Evolutionary conservation across 1,140 invertebrate genomes (phyloP), one percentile per base, ranked within the genome.

Genomic region (Calycopis cecrops): DNA sequence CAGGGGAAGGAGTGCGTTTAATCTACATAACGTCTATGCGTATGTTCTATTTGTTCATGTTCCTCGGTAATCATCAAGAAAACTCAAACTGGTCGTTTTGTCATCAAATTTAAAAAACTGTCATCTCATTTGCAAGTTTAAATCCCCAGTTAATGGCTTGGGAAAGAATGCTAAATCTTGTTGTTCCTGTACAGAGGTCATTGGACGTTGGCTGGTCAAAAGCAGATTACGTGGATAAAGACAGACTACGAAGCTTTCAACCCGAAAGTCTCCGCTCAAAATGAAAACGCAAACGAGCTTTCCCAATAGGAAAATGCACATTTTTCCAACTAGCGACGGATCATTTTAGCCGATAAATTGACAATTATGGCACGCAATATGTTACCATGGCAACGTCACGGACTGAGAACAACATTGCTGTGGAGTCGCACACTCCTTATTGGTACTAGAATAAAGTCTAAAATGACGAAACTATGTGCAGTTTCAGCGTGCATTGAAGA

Each of bases 381-480:
- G 76, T 79, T 67, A 53, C 71, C 61, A 76, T 79, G 67, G 71
- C 55, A 67, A 80, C 75, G 75, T 69, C 77, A 80, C 77, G 77
- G 57, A 71, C 71, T 38, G 47, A 62, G 47, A 12, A 60, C 56
- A 58, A 65, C 40, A 16, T 51, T 68, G 44, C 10, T 6, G 40
- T 63, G 40, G 49, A 51, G 14, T n/a, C 35, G 33, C 9, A n/a
- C 37, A 59, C 58, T 48, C 51, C 59, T 52, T 57, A 62, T 59
- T 34, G 1, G 0, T 6, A 6, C 34, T 14, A 14, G 1, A 0
- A 34, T 62, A 68, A 60, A 49, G 55, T 59, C 38, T 17, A 62
- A 60, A 58, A 50, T 71, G 17, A n/a, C 18, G 1, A 16, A 21
- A 38, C 33, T 14, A n/a, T n/a, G 14, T 28, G 4, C 10, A 10